These are phyloP conservation scores for Craniophora ligustri DNA, from an alignment of 2,888 invertebrate species.

Conservation along the genomic window DNA sequence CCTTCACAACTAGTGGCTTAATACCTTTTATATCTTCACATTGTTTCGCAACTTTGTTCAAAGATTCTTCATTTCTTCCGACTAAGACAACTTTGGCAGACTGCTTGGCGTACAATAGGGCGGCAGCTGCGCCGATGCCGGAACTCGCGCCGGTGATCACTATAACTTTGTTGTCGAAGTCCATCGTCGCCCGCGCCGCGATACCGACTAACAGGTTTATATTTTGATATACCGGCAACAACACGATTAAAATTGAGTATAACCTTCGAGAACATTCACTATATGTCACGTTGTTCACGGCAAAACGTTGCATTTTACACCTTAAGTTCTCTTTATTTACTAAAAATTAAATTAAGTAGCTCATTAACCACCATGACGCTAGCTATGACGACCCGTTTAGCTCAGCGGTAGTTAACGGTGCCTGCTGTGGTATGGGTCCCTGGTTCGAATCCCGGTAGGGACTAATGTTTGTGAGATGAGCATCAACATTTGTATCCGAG, in stretches of 20 bases:
- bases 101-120: slow-evolving; percentile 90
- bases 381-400: too few relatives aligned
- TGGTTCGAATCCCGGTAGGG: too few relatives aligned
- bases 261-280: too few relatives aligned
- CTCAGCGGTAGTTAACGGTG: too few relatives aligned
- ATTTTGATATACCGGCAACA: slow-evolving; percentile 23
- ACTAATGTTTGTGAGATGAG: too few relatives aligned
- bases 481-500: too few relatives aligned
- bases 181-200: slow-evolving; percentile 74
- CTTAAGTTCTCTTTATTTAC: too few relatives aligned
- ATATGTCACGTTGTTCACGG: too few relatives aligned
- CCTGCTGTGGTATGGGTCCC: too few relatives aligned
- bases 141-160: slow-evolving; percentile 92
- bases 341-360: too few relatives aligned
- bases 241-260: slow-evolving; percentile 26
- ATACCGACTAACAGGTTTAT: slow-evolving; percentile 50
- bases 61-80: slow-evolving; percentile 91
- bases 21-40: slow-evolving; percentile 81
- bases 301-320: too few relatives aligned
- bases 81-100: slow-evolving; percentile 90
- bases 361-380: too few relatives aligned
- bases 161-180: slow-evolving; percentile 89
- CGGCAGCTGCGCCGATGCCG: slow-evolving; percentile 92
- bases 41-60: slow-evolving; percentile 89
- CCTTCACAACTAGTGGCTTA: slow-evolving; percentile 89